phyloP scores from a whole-genome alignment of 1,140 invertebrate genomes.

The Phymastichus coffea region DNA sequence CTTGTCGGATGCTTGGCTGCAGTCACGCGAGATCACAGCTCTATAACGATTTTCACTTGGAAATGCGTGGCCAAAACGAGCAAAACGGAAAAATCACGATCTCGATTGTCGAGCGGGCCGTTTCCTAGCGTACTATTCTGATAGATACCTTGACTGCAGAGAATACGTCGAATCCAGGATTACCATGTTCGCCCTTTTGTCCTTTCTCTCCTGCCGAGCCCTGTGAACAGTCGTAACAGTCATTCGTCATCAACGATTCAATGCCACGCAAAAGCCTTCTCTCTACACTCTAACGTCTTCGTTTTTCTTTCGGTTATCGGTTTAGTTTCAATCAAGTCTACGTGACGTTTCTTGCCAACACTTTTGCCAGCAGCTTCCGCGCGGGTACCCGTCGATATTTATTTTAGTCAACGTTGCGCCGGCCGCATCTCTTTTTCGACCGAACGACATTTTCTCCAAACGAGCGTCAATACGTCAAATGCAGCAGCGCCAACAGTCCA shows the following conservation, averaged over 20 bases:
- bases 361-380: background rate
- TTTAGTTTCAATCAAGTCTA: too few relatives aligned
- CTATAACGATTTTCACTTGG: too few relatives aligned
- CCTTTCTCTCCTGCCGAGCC: constrained; percentile 86
- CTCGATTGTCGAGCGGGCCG: constrained; percentile 4
- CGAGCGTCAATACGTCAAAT: background rate
- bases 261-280: background rate
- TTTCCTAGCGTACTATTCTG: constrained; percentile 24
- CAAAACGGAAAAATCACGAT: background rate
- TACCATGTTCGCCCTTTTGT: constrained; percentile 80
- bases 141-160: constrained; percentile 83
- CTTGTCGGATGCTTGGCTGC: too few relatives aligned
- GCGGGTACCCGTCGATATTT: constrained; percentile 1
- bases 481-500: background rate
- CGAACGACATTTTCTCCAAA: background rate
- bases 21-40: too few relatives aligned
- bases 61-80: too few relatives aligned
- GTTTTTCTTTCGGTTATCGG: too few relatives aligned
- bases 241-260: too few relatives aligned
- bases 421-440: background rate
- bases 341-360: too few relatives aligned
- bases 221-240: constrained; percentile 57
- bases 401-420: background rate
- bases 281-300: too few relatives aligned
- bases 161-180: constrained; percentile 85